phyloP scores from a whole-genome alignment of 1,140 invertebrate genomes.

The Sinonovacula constricta region DNA sequence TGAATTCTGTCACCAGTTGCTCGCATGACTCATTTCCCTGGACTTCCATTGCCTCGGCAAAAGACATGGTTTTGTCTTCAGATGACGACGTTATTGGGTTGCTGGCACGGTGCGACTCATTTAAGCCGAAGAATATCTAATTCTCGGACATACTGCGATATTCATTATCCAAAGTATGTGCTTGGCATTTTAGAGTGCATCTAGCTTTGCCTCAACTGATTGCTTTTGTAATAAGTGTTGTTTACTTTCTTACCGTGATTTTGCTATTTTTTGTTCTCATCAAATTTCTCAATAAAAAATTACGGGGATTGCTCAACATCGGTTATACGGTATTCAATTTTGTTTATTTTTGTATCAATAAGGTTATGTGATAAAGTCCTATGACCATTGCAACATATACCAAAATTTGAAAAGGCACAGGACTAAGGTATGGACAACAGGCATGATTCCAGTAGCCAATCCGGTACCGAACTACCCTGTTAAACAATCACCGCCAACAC shows the following conservation, averaged over 20 bases:
- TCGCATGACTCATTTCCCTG: too few species aligned
- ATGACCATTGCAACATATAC: too few species aligned
- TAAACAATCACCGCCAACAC: too few species aligned
- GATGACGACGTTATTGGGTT: neutral
- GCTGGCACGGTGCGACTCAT: neutral
- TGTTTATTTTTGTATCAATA: neutral
- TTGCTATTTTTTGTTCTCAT: neutral
- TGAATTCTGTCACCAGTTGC: too few species aligned
- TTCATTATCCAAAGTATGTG: neutral
- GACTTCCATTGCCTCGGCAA: too few species aligned
- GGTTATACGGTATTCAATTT: neutral
- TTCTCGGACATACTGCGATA: neutral
- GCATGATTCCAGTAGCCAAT: too few species aligned
- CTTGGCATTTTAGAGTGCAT: neutral
- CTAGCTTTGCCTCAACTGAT: neutral
- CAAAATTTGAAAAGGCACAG: too few species aligned
- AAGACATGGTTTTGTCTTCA: too few species aligned
- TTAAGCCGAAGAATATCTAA: neutral
- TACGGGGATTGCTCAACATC: neutral
- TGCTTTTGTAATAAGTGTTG: neutral
- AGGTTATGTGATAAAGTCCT: too few species aligned
- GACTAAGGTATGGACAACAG: too few species aligned
- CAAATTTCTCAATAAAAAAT: neutral
- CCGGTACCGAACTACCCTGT: too few species aligned
- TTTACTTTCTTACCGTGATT: neutral